These are phyloP conservation scores for Cladorhizidae sp. DNA, from an alignment of 37 sponge, comb jelly and placozoan genomes.

Conservation along the genomic window DNA sequence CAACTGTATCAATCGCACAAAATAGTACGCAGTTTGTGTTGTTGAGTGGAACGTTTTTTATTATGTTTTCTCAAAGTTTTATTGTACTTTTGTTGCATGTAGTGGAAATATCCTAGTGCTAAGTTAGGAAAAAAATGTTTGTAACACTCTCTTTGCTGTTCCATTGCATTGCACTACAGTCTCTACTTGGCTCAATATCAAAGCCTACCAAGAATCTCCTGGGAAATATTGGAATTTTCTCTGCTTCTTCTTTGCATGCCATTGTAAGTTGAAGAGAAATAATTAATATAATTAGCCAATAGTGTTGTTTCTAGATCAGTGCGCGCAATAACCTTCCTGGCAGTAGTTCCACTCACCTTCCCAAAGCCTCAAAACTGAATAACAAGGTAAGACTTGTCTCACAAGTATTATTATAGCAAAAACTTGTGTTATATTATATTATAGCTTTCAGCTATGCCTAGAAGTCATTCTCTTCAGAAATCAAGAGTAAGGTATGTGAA, in stretches of 20 bases:
- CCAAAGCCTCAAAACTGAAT: neutral
- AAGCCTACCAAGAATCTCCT: conserved; percentile 41
- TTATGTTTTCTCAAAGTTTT: too few relatives aligned
- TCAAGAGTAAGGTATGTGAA: neutral
- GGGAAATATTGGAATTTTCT: conserved; percentile 51
- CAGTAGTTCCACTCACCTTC: neutral
- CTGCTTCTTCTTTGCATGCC: conserved; percentile 65
- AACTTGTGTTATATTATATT: neutral
- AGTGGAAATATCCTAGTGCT: too few relatives aligned
- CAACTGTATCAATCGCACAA: too few relatives aligned
- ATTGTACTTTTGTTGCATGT: too few relatives aligned
- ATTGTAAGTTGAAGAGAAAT: conserved; percentile 21
- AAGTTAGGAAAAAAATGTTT: too few relatives aligned
- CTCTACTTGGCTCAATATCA: conserved; percentile 35
- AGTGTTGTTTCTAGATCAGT: conserved; percentile 1
- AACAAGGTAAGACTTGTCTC: neutral
- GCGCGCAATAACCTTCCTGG: conserved; percentile 3
- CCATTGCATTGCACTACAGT: conserved; percentile 2
- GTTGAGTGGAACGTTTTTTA: neutral
- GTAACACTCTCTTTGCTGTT: too few relatives aligned
- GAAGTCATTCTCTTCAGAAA: neutral
- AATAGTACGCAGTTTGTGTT: too few relatives aligned
- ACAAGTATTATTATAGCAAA: neutral
- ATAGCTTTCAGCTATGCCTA: conserved; percentile 2
- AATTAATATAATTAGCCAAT: neutral